phyloP scores from a whole-genome alignment of 2,888 invertebrate genomes.

The Drosophila aldrichi region DNA sequence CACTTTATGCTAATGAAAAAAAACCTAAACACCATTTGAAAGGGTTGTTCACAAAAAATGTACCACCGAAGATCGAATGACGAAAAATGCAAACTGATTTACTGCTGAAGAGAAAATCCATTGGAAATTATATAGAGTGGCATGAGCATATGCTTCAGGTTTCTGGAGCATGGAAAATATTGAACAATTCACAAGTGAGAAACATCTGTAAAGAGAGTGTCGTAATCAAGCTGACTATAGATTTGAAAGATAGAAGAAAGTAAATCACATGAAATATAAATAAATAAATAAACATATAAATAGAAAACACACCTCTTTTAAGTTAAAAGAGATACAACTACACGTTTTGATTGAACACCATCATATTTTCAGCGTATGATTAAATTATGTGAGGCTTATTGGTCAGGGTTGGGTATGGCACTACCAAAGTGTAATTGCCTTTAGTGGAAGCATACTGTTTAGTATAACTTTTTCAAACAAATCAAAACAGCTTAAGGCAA shows the following conservation, averaged over 20 bases:
- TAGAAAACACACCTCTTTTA: too few species aligned
- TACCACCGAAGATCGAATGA: slow-evolving; percentile 37
- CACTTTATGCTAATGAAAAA: slow-evolving; percentile 66
- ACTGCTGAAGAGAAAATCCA: slow-evolving; percentile 16
- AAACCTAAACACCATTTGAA: slow-evolving; percentile 28
- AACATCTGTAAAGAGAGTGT: background rate
- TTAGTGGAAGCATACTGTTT: background rate
- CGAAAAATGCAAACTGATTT: slow-evolving; percentile 26
- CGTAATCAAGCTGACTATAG: background rate
- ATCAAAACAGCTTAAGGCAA: background rate
- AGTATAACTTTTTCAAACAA: background rate
- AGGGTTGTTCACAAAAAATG: slow-evolving; percentile 49
- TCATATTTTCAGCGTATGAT: background rate
- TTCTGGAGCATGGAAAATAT: background rate
- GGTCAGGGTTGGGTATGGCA: too few species aligned
- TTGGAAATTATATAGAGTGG: background rate
- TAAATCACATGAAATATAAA: too few species aligned
- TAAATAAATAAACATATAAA: too few species aligned
- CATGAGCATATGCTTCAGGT: background rate
- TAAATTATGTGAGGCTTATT: background rate
- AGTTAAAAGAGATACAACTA: too few species aligned
- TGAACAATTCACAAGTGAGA: background rate
- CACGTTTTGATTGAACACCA: too few species aligned
- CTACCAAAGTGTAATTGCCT: background rate
- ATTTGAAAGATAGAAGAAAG: too few species aligned